These are phyloP conservation scores for Larimichthys polyactis DNA, from an alignment of 2,113 vertebrate genomes.

Conservation along the genomic window DNA sequence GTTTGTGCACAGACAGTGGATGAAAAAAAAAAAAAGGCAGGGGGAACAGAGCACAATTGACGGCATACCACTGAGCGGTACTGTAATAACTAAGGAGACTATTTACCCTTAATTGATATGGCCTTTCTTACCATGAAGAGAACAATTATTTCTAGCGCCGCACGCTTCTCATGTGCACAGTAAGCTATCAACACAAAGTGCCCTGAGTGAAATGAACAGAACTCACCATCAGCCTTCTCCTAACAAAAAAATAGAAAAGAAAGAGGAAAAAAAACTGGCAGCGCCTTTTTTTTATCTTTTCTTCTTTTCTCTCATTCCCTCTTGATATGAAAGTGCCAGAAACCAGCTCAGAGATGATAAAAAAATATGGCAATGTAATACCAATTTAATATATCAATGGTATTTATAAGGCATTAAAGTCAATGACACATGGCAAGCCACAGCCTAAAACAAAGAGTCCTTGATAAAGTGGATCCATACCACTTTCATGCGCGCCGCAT, in stretches of 20 bases:
- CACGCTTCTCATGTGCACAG: conserved; percentile 84
- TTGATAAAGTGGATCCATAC: conserved; percentile 81
- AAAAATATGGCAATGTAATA: conserved; percentile 81
- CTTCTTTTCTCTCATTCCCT: conserved; percentile 70
- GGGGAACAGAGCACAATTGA: conserved; percentile 69
- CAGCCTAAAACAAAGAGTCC: conserved; percentile 82
- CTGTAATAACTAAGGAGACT: conserved; percentile 86
- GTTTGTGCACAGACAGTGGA: conserved; percentile 54
- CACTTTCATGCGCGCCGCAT: conserved; percentile 81
- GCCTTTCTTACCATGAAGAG: conserved; percentile 87
- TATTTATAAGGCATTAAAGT: conserved; percentile 86
- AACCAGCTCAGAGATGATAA: conserved; percentile 81
- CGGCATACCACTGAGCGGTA: conserved; percentile 82
- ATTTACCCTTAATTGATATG: conserved; percentile 89
- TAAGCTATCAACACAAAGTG: conserved; percentile 84
- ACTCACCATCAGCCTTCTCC: conserved; percentile 73
- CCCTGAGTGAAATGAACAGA: conserved; percentile 82
- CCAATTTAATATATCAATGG: conserved; percentile 85
- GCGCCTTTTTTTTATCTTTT: conserved; percentile 62
- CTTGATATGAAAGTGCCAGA: conserved; percentile 80
- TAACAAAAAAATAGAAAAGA: conserved; percentile 18
- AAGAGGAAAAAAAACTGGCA: conserved; percentile 43
- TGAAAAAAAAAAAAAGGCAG: conserved; percentile 45
- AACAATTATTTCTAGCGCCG: conserved; percentile 85
- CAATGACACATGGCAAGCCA: conserved; percentile 81